Evolutionary conservation across 1,140 invertebrate species (phyloP).

Genomic region (Physella acuta): DNA sequence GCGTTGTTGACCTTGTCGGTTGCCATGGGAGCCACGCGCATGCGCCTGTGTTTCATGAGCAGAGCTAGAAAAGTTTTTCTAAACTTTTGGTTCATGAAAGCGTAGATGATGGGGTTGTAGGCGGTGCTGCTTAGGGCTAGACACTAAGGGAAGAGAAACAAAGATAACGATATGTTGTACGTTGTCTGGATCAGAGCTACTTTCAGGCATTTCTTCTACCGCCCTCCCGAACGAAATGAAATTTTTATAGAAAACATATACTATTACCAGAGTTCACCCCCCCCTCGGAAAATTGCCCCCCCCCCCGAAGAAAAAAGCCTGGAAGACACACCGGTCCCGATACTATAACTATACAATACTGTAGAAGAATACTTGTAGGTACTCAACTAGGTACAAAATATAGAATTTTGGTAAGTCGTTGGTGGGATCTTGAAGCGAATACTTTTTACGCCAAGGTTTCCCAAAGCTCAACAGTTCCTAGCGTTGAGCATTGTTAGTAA

Average conservation of each 20-base stretch:
- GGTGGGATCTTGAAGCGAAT: too few relatives aligned
- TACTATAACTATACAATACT: too few relatives aligned
- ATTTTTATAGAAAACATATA: background rate
- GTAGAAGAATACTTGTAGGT: too few relatives aligned
- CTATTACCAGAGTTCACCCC: background rate
- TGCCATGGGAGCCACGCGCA: constrained; percentile 30
- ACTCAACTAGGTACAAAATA: too few relatives aligned
- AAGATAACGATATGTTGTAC: background rate
- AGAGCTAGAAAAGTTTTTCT: constrained; percentile 57
- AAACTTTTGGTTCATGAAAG: constrained; percentile 83
- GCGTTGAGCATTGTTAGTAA: too few relatives aligned
- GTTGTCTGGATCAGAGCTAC: too few relatives aligned
- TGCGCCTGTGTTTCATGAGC: constrained; percentile 29
- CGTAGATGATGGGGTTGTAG: constrained; percentile 84
- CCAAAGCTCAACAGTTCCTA: too few relatives aligned
- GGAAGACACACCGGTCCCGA: background rate
- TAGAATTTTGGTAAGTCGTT: too few relatives aligned
- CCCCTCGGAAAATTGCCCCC: background rate
- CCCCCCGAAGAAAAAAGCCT: background rate
- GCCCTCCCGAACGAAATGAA: background rate
- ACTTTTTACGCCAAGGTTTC: too few relatives aligned
- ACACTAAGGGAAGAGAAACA: constrained; percentile 55
- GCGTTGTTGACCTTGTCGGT: too few relatives aligned
- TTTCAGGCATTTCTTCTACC: background rate
- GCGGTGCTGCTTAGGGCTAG: constrained; percentile 72